Percentiles rank a stretch among this genome's conserved stretches.
Conservation (phyloP, 2,888 invertebrate genomes). For the Tryphoninae sp. region DNA sequence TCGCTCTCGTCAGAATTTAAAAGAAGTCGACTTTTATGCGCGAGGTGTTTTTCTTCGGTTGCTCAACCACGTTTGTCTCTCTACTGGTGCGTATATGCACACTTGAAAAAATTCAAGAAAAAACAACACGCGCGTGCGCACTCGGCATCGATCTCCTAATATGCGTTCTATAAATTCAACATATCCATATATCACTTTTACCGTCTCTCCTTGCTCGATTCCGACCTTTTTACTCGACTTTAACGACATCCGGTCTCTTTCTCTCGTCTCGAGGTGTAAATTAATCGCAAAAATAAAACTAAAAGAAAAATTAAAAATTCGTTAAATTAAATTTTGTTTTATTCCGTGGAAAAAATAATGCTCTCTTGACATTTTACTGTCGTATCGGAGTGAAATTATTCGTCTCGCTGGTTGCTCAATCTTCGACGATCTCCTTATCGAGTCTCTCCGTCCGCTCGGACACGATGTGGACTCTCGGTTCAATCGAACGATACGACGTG, state of each 20-base stretch:
- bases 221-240: neutral
- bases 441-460: neutral
- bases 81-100: neutral
- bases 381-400: neutral
- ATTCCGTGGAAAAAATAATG: neutral
- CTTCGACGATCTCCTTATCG: neutral
- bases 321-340: too few relatives aligned
- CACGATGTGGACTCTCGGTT: neutral
- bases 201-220: neutral
- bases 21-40: neutral
- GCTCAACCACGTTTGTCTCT: neutral
- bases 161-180: neutral
- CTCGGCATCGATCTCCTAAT: neutral
- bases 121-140: neutral
- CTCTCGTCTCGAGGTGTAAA: neutral
- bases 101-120: neutral
- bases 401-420: neutral
- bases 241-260: neutral
- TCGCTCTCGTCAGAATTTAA: neutral
- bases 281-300: neutral
- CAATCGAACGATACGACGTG: neutral
- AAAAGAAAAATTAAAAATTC: too few relatives aligned
- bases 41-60: neutral
- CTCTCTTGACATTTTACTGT: neutral
- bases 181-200: neutral